phyloP scores from a whole-genome alignment of 2,113 vertebrate genomes.

The Sinocyclocheilus grahami region DNA sequence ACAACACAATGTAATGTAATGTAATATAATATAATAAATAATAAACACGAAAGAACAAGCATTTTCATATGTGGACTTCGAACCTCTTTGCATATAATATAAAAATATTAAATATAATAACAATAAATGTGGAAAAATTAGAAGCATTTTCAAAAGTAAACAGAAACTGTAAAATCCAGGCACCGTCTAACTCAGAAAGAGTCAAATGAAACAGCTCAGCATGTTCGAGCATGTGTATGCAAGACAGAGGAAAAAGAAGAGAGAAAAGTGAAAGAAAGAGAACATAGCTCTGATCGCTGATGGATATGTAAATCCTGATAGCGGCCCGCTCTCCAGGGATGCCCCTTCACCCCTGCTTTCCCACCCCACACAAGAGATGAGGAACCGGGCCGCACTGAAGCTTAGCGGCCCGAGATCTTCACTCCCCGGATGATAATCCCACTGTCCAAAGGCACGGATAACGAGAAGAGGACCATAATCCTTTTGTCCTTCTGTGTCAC shows the following conservation, averaged over 20 bases:
- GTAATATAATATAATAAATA: background rate
- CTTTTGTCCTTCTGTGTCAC: conserved; percentile 75
- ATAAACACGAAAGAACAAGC: background rate
- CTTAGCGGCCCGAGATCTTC: conserved; percentile 68
- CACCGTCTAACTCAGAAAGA: background rate
- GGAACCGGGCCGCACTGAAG: conserved; percentile 63
- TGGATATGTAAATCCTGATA: conserved; percentile 81
- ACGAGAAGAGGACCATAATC: conserved; percentile 73
- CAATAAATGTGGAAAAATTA: too few species aligned
- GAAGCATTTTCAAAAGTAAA: too few species aligned
- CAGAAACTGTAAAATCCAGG: too few species aligned
- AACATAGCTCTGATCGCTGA: conserved; percentile 77
- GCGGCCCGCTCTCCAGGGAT: conserved; percentile 69
- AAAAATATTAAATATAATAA: background rate
- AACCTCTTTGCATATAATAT: background rate
- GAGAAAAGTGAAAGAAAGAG: conserved; percentile 45
- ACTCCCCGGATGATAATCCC: conserved; percentile 74
- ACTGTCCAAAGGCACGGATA: conserved; percentile 68
- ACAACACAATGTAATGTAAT: background rate
- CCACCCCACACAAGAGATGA: conserved; percentile 65
- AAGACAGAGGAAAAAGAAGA: background rate
- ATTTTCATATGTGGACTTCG: background rate
- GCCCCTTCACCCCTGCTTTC: conserved; percentile 68
- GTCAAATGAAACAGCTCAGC: conserved; percentile 12
- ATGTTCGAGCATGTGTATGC: background rate